Evolutionary conservation across 2,113 vertebrate genomes (phyloP).

Genomic region (Bombycilla garrulus): DNA sequence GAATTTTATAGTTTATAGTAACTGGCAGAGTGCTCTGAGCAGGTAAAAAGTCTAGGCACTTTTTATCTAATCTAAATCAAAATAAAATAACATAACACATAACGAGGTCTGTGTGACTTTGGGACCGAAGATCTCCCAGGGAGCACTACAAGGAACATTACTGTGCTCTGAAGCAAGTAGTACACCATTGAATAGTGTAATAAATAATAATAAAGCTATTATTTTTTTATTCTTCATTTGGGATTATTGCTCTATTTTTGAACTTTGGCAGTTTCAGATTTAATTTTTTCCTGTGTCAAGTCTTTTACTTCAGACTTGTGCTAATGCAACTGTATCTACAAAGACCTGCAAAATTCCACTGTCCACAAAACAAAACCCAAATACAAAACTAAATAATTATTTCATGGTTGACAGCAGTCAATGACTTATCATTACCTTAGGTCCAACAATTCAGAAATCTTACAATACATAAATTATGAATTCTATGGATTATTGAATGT

Average conservation of each 20-base stretch:
- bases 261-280: background rate
- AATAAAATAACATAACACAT: background rate
- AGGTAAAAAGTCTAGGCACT: background rate
- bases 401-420: background rate
- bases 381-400: background rate
- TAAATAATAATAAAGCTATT: conserved; percentile 27
- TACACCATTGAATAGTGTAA: background rate
- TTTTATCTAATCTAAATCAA: conserved; percentile 38
- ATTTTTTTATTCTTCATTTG: conserved; percentile 27
- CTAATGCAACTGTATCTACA: background rate
- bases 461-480: background rate
- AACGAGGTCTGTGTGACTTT: background rate
- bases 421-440: background rate
- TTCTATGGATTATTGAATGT: background rate
- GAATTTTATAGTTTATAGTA: conserved; percentile 5
- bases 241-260: background rate
- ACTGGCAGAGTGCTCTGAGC: background rate
- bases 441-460: background rate
- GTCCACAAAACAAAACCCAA: background rate
- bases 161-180: background rate
- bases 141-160: background rate
- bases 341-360: background rate
- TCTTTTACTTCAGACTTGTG: background rate
- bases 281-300: background rate
- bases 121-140: background rate